These are phyloP conservation scores for Carassius gibelio DNA, from an alignment of 2,113 vertebrate genomes.

Conservation along the genomic window DNA sequence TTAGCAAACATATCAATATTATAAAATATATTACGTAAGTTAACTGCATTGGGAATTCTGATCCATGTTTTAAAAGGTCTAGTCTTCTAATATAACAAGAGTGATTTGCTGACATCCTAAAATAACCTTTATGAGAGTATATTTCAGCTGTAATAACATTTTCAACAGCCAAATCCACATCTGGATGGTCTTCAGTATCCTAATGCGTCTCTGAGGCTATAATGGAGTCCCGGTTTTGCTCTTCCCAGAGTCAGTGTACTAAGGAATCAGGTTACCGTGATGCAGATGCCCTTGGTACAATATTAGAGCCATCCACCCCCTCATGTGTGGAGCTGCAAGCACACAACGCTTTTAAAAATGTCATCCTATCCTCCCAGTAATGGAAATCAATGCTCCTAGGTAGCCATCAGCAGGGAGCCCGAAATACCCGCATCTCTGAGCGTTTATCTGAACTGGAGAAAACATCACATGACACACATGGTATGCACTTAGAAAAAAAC, in stretches of 20 bases:
- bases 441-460: constrained; percentile 40
- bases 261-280: constrained; percentile 40
- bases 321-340: constrained; percentile 14
- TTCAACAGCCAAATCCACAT: constrained; percentile 12
- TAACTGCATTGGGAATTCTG: background rate
- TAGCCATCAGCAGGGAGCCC: constrained; percentile 29
- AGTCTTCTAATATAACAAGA: background rate
- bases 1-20: background rate
- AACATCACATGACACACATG: constrained; percentile 42
- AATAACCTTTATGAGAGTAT: constrained; percentile 5
- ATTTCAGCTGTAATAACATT: constrained; percentile 18
- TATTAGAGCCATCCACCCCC: constrained; percentile 41
- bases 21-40: background rate
- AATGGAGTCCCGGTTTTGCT: background rate
- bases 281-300: constrained; percentile 58
- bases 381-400: constrained; percentile 59
- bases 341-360: constrained; percentile 53
- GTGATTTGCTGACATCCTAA: constrained; percentile 1
- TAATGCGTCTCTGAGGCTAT: background rate
- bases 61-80: background rate
- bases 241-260: constrained; percentile 22
- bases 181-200: background rate
- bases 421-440: constrained; percentile 33
- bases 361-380: constrained; percentile 52
- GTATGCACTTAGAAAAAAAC: constrained; percentile 25